Evolutionary conservation across 2,888 invertebrate genomes (phyloP).

Genomic region (Microctonus aethiopoides): DNA sequence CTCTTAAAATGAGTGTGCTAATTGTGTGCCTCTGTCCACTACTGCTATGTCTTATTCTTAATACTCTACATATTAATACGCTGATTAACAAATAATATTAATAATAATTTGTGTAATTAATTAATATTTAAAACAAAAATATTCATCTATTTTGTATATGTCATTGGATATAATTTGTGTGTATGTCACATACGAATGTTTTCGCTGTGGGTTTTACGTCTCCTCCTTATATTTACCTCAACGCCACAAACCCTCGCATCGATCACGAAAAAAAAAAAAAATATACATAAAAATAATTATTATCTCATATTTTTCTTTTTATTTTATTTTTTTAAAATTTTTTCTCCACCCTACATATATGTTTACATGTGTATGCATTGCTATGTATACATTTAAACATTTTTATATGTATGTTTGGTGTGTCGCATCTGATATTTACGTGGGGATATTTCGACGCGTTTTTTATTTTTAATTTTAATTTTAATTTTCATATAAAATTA

Average conservation of each 20-base stretch:
- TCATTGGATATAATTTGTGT: conserved; percentile 28
- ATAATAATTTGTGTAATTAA: conserved; percentile 8
- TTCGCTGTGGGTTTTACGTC: conserved; percentile 4
- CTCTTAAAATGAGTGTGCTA: conserved; percentile 63
- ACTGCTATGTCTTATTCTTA: conserved; percentile 59
- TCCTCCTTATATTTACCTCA: background rate
- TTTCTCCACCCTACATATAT: conserved; percentile 29
- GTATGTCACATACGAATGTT: conserved; percentile 27
- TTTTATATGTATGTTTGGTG: conserved; percentile 40
- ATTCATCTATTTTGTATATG: background rate
- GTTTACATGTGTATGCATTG: conserved; percentile 31
- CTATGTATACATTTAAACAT: conserved; percentile 34
- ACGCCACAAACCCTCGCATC: conserved; percentile 38
- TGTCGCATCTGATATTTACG: conserved; percentile 37
- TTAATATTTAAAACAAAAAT: background rate
- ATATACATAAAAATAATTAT: conserved; percentile 1
- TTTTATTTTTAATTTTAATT: conserved; percentile 21
- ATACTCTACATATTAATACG: background rate
- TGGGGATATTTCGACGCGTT: conserved; percentile 1
- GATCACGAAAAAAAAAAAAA: conserved; percentile 33
- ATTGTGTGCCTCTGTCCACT: conserved; percentile 67
- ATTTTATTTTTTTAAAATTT: background rate
- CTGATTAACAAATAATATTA: conserved; percentile 2
- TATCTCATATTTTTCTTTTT: background rate
- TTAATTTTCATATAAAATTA: too few relatives aligned